A percentile compares a stretch with the other conserved stretches of the same genome.
These are phyloP conservation scores for Microchrysa polita DNA, from an alignment of 2,888 invertebrate genomes.

Conservation along the genomic window DNA sequence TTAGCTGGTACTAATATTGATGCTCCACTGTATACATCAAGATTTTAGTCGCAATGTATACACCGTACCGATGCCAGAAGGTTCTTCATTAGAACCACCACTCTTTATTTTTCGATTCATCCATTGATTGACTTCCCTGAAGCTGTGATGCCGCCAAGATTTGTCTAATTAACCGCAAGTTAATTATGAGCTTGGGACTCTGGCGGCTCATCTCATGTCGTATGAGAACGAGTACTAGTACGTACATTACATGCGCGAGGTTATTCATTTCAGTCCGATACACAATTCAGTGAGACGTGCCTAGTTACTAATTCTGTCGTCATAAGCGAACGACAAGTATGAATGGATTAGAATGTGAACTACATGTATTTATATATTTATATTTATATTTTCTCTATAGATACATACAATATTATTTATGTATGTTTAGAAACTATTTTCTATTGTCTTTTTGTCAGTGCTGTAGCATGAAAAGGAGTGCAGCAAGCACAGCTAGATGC, in stretches of 20 bases:
- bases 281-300: no score
- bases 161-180: constrained; percentile 36
- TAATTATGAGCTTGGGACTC: constrained; percentile 23
- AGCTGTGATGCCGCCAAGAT: not conserved
- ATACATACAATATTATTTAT: not conserved
- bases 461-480: no score
- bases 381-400: not conserved
- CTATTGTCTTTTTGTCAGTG: not conserved
- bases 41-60: no score
- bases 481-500: no score
- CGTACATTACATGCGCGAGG: not conserved
- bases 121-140: constrained; percentile 38
- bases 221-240: not conserved
- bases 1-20: no score
- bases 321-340: constrained; percentile 28
- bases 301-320: constrained; percentile 15
- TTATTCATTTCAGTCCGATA: not conserved
- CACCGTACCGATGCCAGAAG: not conserved
- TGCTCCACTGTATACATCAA: no score
- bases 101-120: constrained; percentile 8
- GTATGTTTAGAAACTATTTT: not conserved
- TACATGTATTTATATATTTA: no score
- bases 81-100: constrained; percentile 5
- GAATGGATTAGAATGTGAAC: constrained; percentile 37
- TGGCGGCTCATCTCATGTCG: not conserved